A percentile compares a stretch with the other conserved stretches of the same genome.
These are phyloP conservation scores for Pachyrhynchus sulphureomaculatus DNA, from an alignment of 1,140 invertebrate genomes.

Conservation along the genomic window DNA sequence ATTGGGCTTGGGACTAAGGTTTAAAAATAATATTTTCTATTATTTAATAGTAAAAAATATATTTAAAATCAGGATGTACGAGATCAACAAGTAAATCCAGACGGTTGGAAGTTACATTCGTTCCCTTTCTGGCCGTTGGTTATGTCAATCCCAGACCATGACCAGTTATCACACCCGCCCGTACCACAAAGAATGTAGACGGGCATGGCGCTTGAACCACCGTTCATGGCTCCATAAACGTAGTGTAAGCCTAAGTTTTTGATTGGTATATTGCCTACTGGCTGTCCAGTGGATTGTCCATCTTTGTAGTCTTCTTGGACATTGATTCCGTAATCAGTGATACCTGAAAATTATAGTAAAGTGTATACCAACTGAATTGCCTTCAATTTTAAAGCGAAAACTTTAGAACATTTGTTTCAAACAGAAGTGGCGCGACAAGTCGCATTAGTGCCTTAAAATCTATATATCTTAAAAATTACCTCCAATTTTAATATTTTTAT, in stretches of 20 bases:
- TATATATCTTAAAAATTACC: not conserved
- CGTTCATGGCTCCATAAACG: slow-evolving; percentile 23
- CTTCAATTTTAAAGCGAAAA: not conserved
- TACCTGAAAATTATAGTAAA: slow-evolving; percentile 20
- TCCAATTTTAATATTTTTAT: slow-evolving; percentile 27
- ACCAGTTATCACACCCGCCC: slow-evolving; percentile 23
- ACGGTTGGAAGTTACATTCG: slow-evolving; percentile 13
- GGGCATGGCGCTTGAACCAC: slow-evolving; percentile 11
- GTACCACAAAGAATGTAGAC: slow-evolving; percentile 28
- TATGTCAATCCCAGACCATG: slow-evolving; percentile 27
- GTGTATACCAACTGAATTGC: not conserved
- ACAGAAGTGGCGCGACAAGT: not conserved
- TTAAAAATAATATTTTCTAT: no score
- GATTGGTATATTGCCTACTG: slow-evolving; percentile 29
- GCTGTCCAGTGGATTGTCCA: slow-evolving; percentile 18
- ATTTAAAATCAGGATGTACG: no score
- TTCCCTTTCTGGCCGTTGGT: slow-evolving; percentile 7
- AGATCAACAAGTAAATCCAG: slow-evolving; percentile 20
- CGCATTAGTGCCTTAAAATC: not conserved
- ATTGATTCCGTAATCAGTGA: slow-evolving; percentile 27
- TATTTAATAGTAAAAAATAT: no score
- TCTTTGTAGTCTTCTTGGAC: slow-evolving; percentile 30
- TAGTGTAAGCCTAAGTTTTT: slow-evolving; percentile 7
- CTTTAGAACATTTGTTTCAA: not conserved
- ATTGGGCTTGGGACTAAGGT: no score